Evolutionary conservation across 2,888 invertebrate genomes (phyloP).

Genomic region (Lutraria lutraria): DNA sequence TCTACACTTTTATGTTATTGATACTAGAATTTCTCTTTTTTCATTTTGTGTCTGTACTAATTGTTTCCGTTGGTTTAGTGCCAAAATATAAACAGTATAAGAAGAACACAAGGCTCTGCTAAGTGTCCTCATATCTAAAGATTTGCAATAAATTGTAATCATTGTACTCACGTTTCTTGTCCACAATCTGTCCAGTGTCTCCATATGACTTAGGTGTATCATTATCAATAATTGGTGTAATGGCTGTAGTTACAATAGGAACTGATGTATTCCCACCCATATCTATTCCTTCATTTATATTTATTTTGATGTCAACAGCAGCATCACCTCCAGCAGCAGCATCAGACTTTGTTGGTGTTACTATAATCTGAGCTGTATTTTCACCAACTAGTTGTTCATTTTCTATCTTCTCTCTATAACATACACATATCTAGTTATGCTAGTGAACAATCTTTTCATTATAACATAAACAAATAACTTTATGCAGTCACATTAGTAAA

Average conservation of each 20-base stretch:
- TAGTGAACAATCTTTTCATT: neutral
- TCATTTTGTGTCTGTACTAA: no score
- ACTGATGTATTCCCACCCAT: neutral
- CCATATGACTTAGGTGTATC: neutral
- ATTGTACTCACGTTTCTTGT: conserved; percentile 29
- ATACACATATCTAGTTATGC: neutral
- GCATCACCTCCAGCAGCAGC: conserved; percentile 51
- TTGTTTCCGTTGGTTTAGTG: no score
- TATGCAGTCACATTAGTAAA: no score
- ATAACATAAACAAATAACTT: no score
- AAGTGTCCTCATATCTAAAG: no score
- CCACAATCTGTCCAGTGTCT: conserved; percentile 5
- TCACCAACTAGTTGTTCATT: conserved; percentile 23
- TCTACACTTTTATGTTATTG: no score
- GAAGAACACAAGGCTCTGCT: no score
- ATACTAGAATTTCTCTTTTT: no score
- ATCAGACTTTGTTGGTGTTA: conserved; percentile 62
- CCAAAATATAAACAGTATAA: no score
- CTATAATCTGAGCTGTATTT: conserved; percentile 49
- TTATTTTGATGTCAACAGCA: neutral
- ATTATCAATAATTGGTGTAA: conserved; percentile 13
- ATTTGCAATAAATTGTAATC: neutral
- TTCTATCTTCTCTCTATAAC: conserved; percentile 14
- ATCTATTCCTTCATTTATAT: neutral
- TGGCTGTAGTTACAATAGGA: conserved; percentile 18